Evolutionary conservation across 2,113 vertebrate species (phyloP).

Genomic region (Vulpes vulpes): DNA sequence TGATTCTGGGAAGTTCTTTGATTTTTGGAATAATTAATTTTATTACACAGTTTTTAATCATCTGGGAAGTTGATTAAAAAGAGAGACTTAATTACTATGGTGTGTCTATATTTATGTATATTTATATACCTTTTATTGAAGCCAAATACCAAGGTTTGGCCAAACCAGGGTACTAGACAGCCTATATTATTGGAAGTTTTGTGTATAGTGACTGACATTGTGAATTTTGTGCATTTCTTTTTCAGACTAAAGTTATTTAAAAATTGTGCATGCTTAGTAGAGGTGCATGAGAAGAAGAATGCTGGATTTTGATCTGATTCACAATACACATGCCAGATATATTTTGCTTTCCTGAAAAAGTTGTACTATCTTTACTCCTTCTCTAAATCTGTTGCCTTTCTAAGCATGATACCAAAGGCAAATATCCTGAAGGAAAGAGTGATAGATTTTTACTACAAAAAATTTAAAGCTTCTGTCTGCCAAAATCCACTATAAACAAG

Average conservation of each 20-base stretch:
- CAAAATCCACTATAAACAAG: constrained; percentile 65
- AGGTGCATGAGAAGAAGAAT: constrained; percentile 58
- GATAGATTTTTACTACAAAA: constrained; percentile 74
- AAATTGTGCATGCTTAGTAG: constrained; percentile 46
- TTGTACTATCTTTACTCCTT: constrained; percentile 81
- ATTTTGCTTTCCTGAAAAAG: constrained; percentile 81
- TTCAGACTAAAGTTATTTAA: constrained; percentile 59
- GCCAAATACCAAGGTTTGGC: background rate
- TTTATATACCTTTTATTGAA: constrained; percentile 14
- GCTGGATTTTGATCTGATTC: constrained; percentile 72
- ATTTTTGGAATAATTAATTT: constrained; percentile 50
- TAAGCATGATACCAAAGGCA: constrained; percentile 77
- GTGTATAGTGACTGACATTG: background rate
- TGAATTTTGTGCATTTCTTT: constrained; percentile 54
- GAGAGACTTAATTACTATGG: background rate
- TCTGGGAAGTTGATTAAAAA: constrained; percentile 37
- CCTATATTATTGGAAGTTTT: background rate
- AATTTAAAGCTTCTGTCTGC: constrained; percentile 59
- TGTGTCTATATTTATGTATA: background rate
- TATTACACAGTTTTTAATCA: constrained; percentile 11
- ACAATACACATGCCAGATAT: constrained; percentile 74
- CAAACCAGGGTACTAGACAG: background rate
- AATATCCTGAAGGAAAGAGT: constrained; percentile 70
- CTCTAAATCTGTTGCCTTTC: constrained; percentile 81
- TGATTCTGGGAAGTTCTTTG: constrained; percentile 25